phyloP scores from a whole-genome alignment of 1,140 invertebrate species.

The Drosophila ironensis region DNA sequence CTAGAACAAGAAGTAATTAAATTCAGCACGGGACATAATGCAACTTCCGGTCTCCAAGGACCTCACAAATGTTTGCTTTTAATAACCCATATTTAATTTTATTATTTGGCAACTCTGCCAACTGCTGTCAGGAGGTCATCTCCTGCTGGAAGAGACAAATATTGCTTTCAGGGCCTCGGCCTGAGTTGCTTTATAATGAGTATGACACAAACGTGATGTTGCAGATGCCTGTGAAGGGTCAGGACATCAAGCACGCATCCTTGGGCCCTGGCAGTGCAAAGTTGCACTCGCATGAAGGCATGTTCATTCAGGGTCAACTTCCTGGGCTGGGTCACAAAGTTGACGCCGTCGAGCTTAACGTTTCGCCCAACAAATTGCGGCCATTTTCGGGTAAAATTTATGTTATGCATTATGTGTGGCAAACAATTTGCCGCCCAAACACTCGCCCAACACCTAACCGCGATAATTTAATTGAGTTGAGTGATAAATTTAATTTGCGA shows the following conservation, averaged over 20 bases:
- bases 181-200: slow-evolving; percentile 50
- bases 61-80: too few species aligned
- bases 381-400: slow-evolving; percentile 24
- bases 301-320: slow-evolving; percentile 8
- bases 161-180: slow-evolving; percentile 57
- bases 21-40: too few species aligned
- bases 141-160: slow-evolving; percentile 14
- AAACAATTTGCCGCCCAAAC: slow-evolving; percentile 12
- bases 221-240: slow-evolving; percentile 23
- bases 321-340: slow-evolving; percentile 5
- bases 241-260: background rate
- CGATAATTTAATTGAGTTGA: slow-evolving; percentile 36
- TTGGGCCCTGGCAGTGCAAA: background rate
- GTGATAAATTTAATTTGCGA: slow-evolving; percentile 38
- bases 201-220: slow-evolving; percentile 56
- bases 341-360: background rate
- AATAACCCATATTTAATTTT: too few species aligned
- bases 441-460: background rate
- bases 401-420: slow-evolving; percentile 24
- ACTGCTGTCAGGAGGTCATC: slow-evolving; percentile 39
- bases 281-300: background rate
- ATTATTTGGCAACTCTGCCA: background rate
- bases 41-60: too few species aligned
- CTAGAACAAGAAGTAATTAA: too few species aligned
- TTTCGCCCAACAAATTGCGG: slow-evolving; percentile 21